These are phyloP conservation scores for Branchinecta lynchi DNA, from an alignment of 1,140 invertebrate species.

Conservation along the genomic window DNA sequence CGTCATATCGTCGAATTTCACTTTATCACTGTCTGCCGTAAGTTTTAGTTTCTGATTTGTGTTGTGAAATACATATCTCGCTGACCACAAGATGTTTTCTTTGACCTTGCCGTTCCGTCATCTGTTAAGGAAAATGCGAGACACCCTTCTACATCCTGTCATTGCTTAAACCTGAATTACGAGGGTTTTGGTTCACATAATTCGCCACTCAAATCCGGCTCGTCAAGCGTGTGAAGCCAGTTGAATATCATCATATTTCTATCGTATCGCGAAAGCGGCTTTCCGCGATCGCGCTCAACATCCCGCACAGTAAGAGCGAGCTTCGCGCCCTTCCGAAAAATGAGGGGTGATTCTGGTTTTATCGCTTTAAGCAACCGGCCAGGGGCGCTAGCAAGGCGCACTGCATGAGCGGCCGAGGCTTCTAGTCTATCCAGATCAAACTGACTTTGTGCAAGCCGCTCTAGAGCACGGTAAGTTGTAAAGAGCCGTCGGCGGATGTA, in stretches of 20 bases:
- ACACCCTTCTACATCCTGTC: too few species aligned
- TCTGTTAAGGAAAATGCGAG: too few species aligned
- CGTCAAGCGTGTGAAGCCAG: slow-evolving; percentile 70
- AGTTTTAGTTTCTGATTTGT: too few species aligned
- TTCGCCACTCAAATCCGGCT: slow-evolving; percentile 25
- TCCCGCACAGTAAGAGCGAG: slow-evolving; percentile 50
- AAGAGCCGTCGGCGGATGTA: slow-evolving; percentile 54
- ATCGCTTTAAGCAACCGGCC: background rate
- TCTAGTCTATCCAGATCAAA: slow-evolving; percentile 59
- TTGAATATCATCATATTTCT: slow-evolving; percentile 85
- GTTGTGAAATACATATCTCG: too few species aligned
- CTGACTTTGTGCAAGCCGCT: slow-evolving; percentile 61
- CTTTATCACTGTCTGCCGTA: too few species aligned
- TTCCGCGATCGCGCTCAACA: slow-evolving; percentile 59
- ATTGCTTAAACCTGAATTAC: background rate
- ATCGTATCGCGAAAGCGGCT: slow-evolving; percentile 68
- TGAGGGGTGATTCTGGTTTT: background rate
- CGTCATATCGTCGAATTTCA: too few species aligned
- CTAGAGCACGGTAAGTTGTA: slow-evolving; percentile 62
- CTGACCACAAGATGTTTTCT: too few species aligned
- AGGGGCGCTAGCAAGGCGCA: background rate
- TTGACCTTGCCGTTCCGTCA: too few species aligned
- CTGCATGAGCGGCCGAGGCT: slow-evolving; percentile 33
- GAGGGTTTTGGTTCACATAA: background rate
- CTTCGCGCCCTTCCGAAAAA: slow-evolving; percentile 21